Conservation (phyloP, 2,888 invertebrate species). For the Bimastos eiseni region DNA sequence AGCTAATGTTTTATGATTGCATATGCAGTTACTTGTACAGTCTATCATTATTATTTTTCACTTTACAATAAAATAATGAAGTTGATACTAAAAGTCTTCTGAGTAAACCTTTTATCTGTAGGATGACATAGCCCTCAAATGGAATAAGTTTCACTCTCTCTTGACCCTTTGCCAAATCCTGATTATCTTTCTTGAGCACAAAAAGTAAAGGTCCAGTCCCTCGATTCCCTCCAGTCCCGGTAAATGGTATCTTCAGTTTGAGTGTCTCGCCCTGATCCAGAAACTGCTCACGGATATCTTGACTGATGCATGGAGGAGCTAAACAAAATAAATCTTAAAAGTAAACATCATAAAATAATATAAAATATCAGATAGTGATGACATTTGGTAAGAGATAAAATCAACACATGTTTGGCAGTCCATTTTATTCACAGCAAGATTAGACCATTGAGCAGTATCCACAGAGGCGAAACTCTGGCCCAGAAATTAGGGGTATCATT, state of each 20-base stretch:
- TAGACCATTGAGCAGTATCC: background rate
- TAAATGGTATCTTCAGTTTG: constrained; percentile 94
- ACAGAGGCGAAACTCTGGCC: no score
- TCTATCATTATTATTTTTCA: background rate
- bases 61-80: background rate
- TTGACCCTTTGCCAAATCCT: constrained; percentile 70
- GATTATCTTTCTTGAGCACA: constrained; percentile 80
- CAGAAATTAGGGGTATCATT: no score
- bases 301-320: constrained; percentile 88
- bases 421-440: background rate
- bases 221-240: constrained; percentile 94
- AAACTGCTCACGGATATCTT: constrained; percentile 85
- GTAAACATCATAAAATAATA: background rate
- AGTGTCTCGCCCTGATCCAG: constrained; percentile 93
- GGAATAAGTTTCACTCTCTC: constrained; percentile 56
- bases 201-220: constrained; percentile 94
- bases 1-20: background rate
- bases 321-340: constrained; percentile 37
- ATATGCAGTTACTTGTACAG: background rate
- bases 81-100: background rate
- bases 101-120: constrained; percentile 78
- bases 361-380: background rate
- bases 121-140: constrained; percentile 94
- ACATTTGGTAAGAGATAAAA: background rate
- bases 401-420: background rate